Evolutionary conservation across 2,888 invertebrate genomes (phyloP), one percentile per base, ranked within the genome.

Genomic region (Panopea generosa): DNA sequence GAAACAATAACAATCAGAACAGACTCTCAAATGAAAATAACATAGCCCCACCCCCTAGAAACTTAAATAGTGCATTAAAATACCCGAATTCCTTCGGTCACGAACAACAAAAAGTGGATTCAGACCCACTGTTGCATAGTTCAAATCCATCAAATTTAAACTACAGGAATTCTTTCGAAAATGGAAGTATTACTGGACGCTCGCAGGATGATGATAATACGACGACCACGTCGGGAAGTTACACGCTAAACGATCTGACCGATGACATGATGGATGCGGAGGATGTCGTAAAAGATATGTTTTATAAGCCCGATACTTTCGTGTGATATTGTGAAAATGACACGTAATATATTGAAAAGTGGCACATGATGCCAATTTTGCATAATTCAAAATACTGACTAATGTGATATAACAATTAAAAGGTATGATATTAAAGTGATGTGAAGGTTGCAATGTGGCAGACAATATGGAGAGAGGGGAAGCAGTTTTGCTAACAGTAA

Each of bases 191-290:
- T 20, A 67, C 70, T 0, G 55, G 57, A n/a, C 56, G 65, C 38
- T 77, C 78, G 33, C 84, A 83, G 20, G 89, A 89, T 50, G 87
- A 88, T 63, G 88, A 88, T 67, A 49, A 77, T 6, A 75, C 74
- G 2, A 81, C 81, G 20, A 81, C 81, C 4, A 81, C 81, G 9
- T 81, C 81, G 2, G 81, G 81, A 26, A 81, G 81, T 69, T 81
- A 89, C 61, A 86, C 87, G 0, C 75, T 85, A 7, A 88, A 88
- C 45, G 86, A 87, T 57, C 66, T 85, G 16, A 84, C 86, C 20
- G 86, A 87, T 53, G 81, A 83, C 47, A 69, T 81, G 18, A 38
- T 77, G 24, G 27, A 16, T 1, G 24, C 69, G 14, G 77, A 81
- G 29, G n/a, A n/a, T n/a, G n/a, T n/a, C n/a, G 70, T 68, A 55